These are phyloP conservation scores for Rhaphigaster nebulosa DNA, from an alignment of 2,888 invertebrate genomes.

Conservation along the genomic window DNA sequence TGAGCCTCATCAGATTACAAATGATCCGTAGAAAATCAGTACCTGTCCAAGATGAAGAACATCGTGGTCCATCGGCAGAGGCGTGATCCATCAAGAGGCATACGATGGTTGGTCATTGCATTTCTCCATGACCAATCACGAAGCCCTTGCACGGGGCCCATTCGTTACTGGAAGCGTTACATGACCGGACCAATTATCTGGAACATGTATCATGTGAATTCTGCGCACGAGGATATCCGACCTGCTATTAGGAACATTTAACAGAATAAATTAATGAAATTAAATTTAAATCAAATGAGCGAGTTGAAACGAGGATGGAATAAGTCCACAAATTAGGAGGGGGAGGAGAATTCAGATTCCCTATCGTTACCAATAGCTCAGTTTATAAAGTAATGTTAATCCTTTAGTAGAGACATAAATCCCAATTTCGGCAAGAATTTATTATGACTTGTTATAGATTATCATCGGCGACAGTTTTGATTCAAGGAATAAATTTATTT, in stretches of 20 bases:
- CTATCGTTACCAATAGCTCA: too few species aligned
- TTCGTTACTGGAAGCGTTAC: conserved; percentile 25
- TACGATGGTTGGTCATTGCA: conserved; percentile 20
- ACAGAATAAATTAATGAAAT: not conserved
- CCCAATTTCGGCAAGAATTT: too few species aligned
- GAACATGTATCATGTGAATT: not conserved
- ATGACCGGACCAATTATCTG: conserved; percentile 1
- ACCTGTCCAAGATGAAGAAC: conserved; percentile 27
- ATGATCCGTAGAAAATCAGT: conserved; percentile 33
- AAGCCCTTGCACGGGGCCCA: not conserved
- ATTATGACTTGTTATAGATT: too few species aligned
- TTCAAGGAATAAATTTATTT: too few species aligned
- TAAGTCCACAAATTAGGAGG: not conserved
- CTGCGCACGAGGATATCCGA: not conserved
- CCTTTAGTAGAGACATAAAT: too few species aligned
- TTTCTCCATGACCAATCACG: conserved; percentile 37
- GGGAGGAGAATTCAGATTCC: too few species aligned
- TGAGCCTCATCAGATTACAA: conserved; percentile 38
- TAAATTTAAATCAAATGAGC: not conserved
- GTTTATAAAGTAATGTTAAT: too few species aligned
- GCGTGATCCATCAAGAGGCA: conserved; percentile 33
- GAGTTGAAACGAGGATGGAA: not conserved
- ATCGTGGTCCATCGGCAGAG: conserved; percentile 25
- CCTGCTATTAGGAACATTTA: not conserved
- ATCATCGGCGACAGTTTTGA: too few species aligned